phyloP scores from a whole-genome alignment of 1,140 invertebrate genomes.

The Drosophila simulans region DNA sequence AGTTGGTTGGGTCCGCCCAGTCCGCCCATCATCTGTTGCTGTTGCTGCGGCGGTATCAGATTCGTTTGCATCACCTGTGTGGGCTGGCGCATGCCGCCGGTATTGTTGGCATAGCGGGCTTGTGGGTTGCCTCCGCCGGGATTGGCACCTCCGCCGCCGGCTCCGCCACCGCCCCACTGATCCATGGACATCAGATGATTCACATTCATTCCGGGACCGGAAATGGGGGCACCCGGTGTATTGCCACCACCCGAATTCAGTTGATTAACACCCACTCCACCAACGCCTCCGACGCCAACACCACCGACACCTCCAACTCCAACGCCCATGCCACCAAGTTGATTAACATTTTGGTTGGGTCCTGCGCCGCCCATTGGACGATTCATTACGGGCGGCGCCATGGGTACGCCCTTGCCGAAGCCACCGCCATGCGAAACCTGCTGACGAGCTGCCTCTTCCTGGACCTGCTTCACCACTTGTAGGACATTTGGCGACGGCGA shows the following conservation, averaged over 20 bases:
- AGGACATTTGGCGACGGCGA: constrained; percentile 93
- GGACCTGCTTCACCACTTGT: constrained; percentile 95
- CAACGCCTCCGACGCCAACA: constrained; percentile 30
- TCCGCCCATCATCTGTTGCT: constrained; percentile 75
- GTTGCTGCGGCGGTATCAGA: constrained; percentile 84
- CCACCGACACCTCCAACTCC: constrained; percentile 51
- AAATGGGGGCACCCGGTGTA: constrained; percentile 39
- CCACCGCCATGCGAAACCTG: constrained; percentile 89
- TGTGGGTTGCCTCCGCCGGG: constrained; percentile 41
- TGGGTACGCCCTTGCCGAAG: constrained; percentile 89
- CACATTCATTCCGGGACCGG: constrained; percentile 52
- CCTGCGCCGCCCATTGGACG: constrained; percentile 81
- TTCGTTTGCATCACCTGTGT: constrained; percentile 79
- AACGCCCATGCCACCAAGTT: constrained; percentile 64
- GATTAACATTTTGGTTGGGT: constrained; percentile 58
- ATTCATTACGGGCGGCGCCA: constrained; percentile 89
- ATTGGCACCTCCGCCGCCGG: constrained; percentile 30
- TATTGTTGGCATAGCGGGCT: constrained; percentile 61
- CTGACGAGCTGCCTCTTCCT: constrained; percentile 95
- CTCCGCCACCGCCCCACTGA: constrained; percentile 86
- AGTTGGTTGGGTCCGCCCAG: constrained; percentile 67
- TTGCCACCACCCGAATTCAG: constrained; percentile 37
- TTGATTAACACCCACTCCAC: constrained; percentile 41
- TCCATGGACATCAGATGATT: constrained; percentile 88
- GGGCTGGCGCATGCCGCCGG: constrained; percentile 84